phyloP scores from a whole-genome alignment of 2,797 vertebrate species.

The Garrulus glandarius region DNA sequence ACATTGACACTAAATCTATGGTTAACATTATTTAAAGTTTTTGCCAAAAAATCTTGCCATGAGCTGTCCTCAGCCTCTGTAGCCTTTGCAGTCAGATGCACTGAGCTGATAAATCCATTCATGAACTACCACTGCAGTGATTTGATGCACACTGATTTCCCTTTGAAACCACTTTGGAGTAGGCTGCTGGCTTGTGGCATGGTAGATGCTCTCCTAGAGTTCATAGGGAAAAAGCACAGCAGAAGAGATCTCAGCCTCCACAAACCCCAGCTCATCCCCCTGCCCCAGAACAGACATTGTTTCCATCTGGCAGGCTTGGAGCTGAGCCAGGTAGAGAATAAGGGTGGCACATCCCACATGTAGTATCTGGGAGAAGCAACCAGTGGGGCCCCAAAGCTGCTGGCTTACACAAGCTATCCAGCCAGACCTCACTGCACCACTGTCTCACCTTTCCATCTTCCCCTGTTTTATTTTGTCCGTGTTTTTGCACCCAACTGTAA shows the following conservation, averaged over 20 bases:
- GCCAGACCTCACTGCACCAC: neutral
- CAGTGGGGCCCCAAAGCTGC: neutral
- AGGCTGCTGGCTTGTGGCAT: neutral
- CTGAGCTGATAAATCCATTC: neutral
- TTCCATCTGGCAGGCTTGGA: neutral
- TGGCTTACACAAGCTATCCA: fast-evolving
- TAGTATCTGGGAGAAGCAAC: neutral
- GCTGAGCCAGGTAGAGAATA: neutral
- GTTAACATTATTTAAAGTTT: neutral
- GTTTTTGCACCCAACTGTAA: neutral
- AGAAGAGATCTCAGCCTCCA: neutral
- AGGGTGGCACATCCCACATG: fast-evolving
- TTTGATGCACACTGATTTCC: neutral
- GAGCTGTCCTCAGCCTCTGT: neutral
- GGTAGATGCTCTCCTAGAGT: neutral
- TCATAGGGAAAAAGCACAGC: neutral
- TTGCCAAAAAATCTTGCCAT: neutral
- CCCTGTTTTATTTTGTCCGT: neutral
- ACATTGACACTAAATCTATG: neutral
- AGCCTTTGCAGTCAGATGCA: neutral
- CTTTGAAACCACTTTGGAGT: neutral
- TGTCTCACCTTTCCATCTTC: neutral
- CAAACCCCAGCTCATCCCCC: neutral
- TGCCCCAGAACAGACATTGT: neutral
- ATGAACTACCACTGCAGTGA: neutral